A percentile compares a stretch with the other conserved stretches of the same genome.
phyloP scores from a whole-genome alignment of 2,888 invertebrate species.

The Autographa gamma region DNA sequence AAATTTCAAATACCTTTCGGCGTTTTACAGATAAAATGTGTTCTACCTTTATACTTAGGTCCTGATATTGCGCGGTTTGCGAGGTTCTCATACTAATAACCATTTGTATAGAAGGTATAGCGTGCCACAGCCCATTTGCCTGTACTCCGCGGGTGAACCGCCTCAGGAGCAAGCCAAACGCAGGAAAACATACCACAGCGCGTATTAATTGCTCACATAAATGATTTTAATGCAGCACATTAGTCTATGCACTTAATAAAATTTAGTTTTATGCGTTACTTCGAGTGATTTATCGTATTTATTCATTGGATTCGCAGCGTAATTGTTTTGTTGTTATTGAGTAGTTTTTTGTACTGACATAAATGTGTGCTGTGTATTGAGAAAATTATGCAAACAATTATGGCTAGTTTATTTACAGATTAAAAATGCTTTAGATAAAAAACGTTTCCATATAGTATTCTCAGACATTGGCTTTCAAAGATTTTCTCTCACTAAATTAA shows the following conservation, averaged over 20 bases:
- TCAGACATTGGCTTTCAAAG: too few relatives aligned
- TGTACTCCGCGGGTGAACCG: slow-evolving; percentile 64
- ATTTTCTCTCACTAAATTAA: too few relatives aligned
- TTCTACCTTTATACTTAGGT: slow-evolving; percentile 6
- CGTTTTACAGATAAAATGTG: neutral
- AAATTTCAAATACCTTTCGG: slow-evolving; percentile 1
- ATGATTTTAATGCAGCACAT: slow-evolving; percentile 79
- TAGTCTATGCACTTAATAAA: slow-evolving; percentile 63
- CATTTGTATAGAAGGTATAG: slow-evolving; percentile 64
- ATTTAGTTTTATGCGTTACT: slow-evolving; percentile 45
- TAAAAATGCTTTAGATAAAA: neutral
- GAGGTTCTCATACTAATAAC: slow-evolving; percentile 68
- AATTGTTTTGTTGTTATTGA: slow-evolving; percentile 13
- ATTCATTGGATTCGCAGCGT: slow-evolving; percentile 11
- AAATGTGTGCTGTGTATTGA: neutral
- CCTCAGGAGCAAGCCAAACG: slow-evolving; percentile 62
- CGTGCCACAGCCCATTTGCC: slow-evolving; percentile 77
- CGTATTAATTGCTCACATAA: slow-evolving; percentile 81
- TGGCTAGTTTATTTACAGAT: neutral
- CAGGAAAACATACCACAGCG: slow-evolving; percentile 68
- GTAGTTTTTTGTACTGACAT: neutral
- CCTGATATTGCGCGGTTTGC: slow-evolving; percentile 48
- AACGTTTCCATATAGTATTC: neutral
- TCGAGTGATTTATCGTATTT: slow-evolving; percentile 28
- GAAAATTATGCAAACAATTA: neutral